phyloP scores from a whole-genome alignment of 1,140 invertebrate species.

The Bombus superbus region DNA sequence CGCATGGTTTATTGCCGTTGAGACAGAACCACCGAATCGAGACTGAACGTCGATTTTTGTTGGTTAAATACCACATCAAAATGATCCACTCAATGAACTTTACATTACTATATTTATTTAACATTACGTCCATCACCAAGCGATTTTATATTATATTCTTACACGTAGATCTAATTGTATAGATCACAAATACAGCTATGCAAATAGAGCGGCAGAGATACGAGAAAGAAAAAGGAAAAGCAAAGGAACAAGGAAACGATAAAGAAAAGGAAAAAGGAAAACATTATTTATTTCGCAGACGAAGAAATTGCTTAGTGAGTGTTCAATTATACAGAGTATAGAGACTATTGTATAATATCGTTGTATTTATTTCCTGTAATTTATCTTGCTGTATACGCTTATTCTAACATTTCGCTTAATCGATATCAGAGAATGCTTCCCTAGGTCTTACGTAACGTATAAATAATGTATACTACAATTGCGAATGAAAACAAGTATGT shows the following conservation, averaged over 20 bases:
- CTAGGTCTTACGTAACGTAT: constrained; percentile 7
- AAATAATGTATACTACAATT: constrained; percentile 8
- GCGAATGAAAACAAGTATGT: neutral
- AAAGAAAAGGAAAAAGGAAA: neutral
- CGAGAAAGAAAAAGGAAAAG: neutral
- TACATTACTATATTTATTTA: neutral
- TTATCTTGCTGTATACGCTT: neutral
- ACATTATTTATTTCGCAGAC: constrained; percentile 9
- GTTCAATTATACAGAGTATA: neutral
- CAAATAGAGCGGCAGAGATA: neutral
- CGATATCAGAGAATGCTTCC: constrained; percentile 12
- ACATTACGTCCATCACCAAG: neutral
- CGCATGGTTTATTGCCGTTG: neutral
- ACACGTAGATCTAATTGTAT: neutral
- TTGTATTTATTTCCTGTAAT: constrained; percentile 27
- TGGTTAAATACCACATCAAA: neutral
- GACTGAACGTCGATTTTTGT: constrained; percentile 40
- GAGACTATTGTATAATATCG: neutral
- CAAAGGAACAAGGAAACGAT: too few species aligned
- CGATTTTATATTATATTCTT: neutral
- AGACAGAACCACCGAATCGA: constrained; percentile 52
- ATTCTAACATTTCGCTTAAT: constrained; percentile 13
- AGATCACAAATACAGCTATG: neutral
- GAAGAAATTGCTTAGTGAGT: neutral
- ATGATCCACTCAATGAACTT: neutral